Conservation (phyloP, 1,140 invertebrate genomes). For the Halictus rubicundus region DNA sequence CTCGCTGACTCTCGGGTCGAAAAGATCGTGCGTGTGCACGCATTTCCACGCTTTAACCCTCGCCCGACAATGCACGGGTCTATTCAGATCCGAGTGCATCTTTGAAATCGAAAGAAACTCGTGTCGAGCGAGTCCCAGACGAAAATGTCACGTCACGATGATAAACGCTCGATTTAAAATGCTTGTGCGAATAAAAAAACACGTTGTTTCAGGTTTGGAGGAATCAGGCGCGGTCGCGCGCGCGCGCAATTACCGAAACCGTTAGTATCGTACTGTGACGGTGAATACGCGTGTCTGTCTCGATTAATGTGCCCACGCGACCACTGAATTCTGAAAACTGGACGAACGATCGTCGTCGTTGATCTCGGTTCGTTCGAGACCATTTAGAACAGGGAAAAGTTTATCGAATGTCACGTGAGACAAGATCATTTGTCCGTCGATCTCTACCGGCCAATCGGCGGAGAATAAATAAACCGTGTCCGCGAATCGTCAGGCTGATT, state of each 20-base stretch:
- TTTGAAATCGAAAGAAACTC: no score
- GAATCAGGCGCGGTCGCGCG: no score
- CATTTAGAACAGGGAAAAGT: background rate
- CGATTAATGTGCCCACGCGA: constrained; percentile 28
- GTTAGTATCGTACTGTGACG: no score
- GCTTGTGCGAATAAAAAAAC: no score
- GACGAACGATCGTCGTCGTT: background rate
- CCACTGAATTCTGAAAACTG: constrained; percentile 20
- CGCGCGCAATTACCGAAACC: no score
- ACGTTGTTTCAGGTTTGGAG: no score
- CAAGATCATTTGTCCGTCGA: background rate
- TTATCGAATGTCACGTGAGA: background rate
- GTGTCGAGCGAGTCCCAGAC: no score
- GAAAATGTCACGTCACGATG: no score
- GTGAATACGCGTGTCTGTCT: constrained; percentile 11
- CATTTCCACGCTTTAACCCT: constrained; percentile 4
- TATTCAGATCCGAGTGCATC: no score
- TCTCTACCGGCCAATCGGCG: background rate
- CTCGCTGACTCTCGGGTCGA: constrained; percentile 4
- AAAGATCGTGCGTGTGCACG: constrained; percentile 1
- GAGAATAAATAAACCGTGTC: background rate
- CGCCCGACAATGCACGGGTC: no score
- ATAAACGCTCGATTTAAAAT: no score
- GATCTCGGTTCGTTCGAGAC: background rate
- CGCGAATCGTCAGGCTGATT: background rate